Base-by-base conservation (phyloP, 2,113 vertebrate genomes). In the Pao palembangensis region DNA sequence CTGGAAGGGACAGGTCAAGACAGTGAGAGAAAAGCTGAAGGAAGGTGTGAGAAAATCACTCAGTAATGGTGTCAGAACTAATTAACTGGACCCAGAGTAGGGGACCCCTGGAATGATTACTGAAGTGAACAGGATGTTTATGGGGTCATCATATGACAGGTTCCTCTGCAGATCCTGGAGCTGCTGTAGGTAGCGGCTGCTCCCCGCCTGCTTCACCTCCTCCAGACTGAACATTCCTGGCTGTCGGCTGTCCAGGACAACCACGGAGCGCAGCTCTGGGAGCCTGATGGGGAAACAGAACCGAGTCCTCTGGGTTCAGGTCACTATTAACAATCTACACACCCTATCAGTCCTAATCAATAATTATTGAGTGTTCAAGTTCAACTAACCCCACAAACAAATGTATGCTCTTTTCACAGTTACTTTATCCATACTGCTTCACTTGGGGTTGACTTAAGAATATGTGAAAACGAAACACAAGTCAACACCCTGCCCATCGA, bases 81-180 rank as follows among this genome's bases (percentile, higher is more conserved):
- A 47, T 13, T 2, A 17, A 47, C 15, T 47, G 44, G 15, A 38
- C 8, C 34, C 34, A 12, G 34, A 38, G 34, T 8, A 38, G 34
- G 34, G 1, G 34, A 10, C 34, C 6, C 2, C 25, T 5, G 25
- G 25, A 28, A 7, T 5, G 25, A 6, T 67, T 92, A 98, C 97
- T 65, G 96, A 99, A 53, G 97, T 99, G 70, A 98, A 99, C 88
- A 91, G 93, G 87, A 98, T 93, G 76, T 97, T 98, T 80, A 98
- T 84, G 12, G 96, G 94, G n/a, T 98, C 96, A 0, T 90, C 80
- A 55, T 81, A 93, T 41, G 54, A 89, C 19, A 98, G 69, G 11
- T 80, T 92, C 76, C 66, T 88, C 89, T 95, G 92, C 42, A 92
- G 17, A 0, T 88, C 84, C 57, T 88, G 87, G 19, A 98, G 87